Percentiles rank a stretch among this genome's conserved stretches.
Evolutionary conservation across 2,888 invertebrate species (phyloP).

Genomic region (Mantis religiosa): DNA sequence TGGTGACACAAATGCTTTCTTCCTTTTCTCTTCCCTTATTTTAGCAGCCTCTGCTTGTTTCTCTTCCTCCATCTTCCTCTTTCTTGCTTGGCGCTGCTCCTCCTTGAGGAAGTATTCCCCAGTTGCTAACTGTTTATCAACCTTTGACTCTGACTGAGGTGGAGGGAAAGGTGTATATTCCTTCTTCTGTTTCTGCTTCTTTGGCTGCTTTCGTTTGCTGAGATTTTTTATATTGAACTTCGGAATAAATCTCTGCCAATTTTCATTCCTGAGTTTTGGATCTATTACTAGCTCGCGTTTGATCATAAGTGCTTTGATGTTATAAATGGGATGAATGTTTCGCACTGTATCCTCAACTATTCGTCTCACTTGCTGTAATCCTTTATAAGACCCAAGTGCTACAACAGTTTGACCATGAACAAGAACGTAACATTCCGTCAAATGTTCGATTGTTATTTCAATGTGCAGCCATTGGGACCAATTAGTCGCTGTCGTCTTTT

Average conservation of each 20-base stretch:
- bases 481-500: conserved; percentile 91
- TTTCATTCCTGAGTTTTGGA: conserved; percentile 84
- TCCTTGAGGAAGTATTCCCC: conserved; percentile 96
- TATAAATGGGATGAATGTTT: conserved; percentile 97
- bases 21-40: conserved; percentile 69
- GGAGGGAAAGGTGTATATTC: conserved; percentile 98
- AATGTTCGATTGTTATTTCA: conserved; percentile 93
- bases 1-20: conserved; percentile 79
- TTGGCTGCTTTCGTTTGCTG: conserved; percentile 81
- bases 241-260: conserved; percentile 95
- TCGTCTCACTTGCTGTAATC: conserved; percentile 77
- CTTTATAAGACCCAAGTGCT: conserved; percentile 92
- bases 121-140: conserved; percentile 87
- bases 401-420: conserved; percentile 98
- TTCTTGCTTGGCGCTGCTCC: conserved; percentile 68
- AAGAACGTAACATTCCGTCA: conserved; percentile 79
- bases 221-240: conserved; percentile 88
- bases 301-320: conserved; percentile 96
- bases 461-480: conserved; percentile 95
- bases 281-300: conserved; percentile 93
- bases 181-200: conserved; percentile 83
- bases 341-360: conserved; percentile 97
- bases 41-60: conserved; percentile 72
- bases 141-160: conserved; percentile 81
- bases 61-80: conserved; percentile 68